Evolutionary conservation across 2,888 invertebrate species (phyloP).

Genomic region (Chrysodeixis includens): DNA sequence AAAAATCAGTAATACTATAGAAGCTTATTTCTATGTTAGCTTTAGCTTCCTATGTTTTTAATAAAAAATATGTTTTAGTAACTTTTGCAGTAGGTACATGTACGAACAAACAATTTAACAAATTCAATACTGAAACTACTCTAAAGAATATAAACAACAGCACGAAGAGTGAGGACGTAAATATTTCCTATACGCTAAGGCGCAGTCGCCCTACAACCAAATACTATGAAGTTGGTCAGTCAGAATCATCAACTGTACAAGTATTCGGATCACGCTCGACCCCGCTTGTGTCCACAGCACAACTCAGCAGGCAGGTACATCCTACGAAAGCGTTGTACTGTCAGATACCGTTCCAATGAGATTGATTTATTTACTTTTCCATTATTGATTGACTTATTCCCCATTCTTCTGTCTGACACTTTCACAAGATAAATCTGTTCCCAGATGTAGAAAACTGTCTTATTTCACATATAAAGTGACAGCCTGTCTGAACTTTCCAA

Average conservation of each 20-base stretch:
- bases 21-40: no score
- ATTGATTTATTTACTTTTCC: constrained; percentile 14
- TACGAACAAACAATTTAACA: no score
- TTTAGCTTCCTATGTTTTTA: no score
- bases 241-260: constrained; percentile 14
- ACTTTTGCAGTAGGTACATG: no score
- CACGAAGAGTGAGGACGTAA: background rate
- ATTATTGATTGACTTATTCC: constrained; percentile 7
- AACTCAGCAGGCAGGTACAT: constrained; percentile 34
- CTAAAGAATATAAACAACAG: background rate
- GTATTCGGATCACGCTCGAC: constrained; percentile 63
- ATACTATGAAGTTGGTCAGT: constrained; percentile 40
- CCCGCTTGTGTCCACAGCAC: constrained; percentile 48
- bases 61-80: no score
- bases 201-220: background rate
- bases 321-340: constrained; percentile 58
- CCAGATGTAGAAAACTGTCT: background rate
- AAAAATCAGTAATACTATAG: no score
- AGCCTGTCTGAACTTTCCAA: no score
- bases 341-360: constrained; percentile 56
- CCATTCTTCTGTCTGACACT: constrained; percentile 16
- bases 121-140: no score
- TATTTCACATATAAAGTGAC: no score
- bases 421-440: constrained; percentile 12
- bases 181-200: background rate